Evolutionary conservation across 2,113 vertebrate species (phyloP).

Genomic region (Semnopithecus entellus): DNA sequence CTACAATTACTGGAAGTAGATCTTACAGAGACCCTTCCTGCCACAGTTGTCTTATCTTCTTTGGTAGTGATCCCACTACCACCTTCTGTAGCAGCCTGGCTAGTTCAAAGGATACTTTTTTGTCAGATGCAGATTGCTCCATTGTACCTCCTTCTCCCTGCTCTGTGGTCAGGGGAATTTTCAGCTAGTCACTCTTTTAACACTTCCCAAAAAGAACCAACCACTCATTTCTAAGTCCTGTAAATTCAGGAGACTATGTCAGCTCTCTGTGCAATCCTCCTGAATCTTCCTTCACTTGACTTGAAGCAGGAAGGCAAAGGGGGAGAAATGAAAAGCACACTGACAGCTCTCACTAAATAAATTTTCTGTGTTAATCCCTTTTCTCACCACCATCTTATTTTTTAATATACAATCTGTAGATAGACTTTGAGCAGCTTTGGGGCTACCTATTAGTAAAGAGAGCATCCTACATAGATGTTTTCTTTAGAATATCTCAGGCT

Average conservation of each 20-base stretch:
- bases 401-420: background rate
- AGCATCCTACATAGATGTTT: background rate
- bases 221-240: background rate
- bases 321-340: background rate
- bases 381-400: background rate
- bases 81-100: background rate
- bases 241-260: background rate
- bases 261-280: background rate
- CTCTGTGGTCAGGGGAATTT: background rate
- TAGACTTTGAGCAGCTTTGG: background rate
- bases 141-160: background rate
- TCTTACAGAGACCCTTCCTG: background rate
- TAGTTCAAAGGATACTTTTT: background rate
- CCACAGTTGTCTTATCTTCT: background rate
- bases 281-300: background rate
- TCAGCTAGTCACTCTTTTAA: background rate
- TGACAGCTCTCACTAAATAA: background rate
- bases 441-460: background rate
- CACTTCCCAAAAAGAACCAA: background rate
- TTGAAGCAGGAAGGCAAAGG: background rate
- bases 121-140: background rate
- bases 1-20: background rate
- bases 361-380: background rate
- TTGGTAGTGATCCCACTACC: background rate
- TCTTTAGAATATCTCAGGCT: background rate